phyloP scores from a whole-genome alignment of 2,888 invertebrate species.

The Tillus elongatus region DNA sequence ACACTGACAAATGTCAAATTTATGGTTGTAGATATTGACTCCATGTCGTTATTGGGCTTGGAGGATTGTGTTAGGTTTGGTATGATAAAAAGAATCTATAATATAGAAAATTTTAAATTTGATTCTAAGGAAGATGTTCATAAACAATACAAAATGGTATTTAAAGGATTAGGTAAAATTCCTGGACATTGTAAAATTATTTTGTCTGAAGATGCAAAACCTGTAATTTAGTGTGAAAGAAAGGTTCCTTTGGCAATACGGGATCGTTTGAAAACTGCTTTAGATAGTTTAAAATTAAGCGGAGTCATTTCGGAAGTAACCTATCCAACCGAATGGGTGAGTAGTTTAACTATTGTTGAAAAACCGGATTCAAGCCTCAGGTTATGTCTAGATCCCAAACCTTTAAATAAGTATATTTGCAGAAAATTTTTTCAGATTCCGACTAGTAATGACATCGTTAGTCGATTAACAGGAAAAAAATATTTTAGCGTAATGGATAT shows the following conservation, averaged over 20 bases:
- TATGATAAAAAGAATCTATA: too few species aligned
- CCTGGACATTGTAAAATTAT: not conserved
- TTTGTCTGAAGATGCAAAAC: conserved; percentile 6
- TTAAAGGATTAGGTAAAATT: conserved; percentile 8
- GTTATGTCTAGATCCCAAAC: too few species aligned
- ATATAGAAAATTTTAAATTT: conserved; percentile 1
- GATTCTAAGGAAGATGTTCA: not conserved
- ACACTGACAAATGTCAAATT: too few species aligned
- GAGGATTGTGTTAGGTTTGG: too few species aligned
- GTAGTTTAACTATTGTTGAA: conserved; percentile 16
- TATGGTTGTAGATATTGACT: too few species aligned
- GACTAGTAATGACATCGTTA: conserved; percentile 11
- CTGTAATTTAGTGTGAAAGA: conserved; percentile 8
- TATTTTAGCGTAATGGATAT: too few species aligned
- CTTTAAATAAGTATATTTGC: too few species aligned
- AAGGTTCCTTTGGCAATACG: conserved; percentile 5
- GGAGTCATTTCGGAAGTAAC: conserved; percentile 11
- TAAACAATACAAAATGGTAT: too few species aligned
- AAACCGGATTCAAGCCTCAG: too few species aligned
- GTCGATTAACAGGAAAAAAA: conserved; percentile 13
- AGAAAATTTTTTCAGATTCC: conserved; percentile 16
- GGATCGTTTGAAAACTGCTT: conserved; percentile 4
- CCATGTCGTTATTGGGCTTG: too few species aligned
- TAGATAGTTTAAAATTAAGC: conserved; percentile 5
- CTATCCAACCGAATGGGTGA: conserved; percentile 20